Base-by-base conservation (phyloP, 2,797 vertebrate genomes). In the Neopelma chrysocephalum region DNA sequence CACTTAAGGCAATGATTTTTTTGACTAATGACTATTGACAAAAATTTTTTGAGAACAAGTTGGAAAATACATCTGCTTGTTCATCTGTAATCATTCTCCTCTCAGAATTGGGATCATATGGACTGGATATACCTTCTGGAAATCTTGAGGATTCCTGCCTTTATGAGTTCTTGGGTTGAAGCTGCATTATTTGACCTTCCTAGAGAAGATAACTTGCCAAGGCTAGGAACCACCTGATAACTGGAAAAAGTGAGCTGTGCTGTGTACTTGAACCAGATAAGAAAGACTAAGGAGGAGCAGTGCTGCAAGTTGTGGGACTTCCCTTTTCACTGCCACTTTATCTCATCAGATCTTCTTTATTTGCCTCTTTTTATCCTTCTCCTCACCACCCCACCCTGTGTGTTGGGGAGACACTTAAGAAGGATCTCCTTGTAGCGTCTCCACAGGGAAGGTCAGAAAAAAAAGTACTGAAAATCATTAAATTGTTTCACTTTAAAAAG, bases 311-410 rank as follows among this genome's bases (percentile, higher is more conserved):
- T 32, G 20, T 80, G n/a, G 34, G 36, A 57, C 53, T 70, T 19
- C 40, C 53, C 31, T 83, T 88, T 71, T 14, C 32, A 38, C 8
- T 10, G 14, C 29, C 3, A 2, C 40, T 82, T 95, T 51, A 10
- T 73, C 13, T 73, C 43, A 32, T 56, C 56, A 45, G 8, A 34
- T 62, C 19, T 45, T 75, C 32, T 82, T 31, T 4, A 40, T 88
- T 77, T 90, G 17, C 27, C n/a, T 61, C 18, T 45, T 53, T 21
- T 92, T 42, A 19, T 13, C 4, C 6, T 21, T 26, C 34, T 54
- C 2, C 9, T 3, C 2, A 51, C 48, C 9, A 26, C 15, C 12
- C 25, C 15, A 11, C 7, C 2, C 3, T 6, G 1, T 72, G 7
- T 51, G 10, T 38, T 66, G 19, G 15, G 6, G 3, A 3, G 11